Base-by-base conservation (phyloP, 2,797 vertebrate species). In the Erithacus rubecula region DNA sequence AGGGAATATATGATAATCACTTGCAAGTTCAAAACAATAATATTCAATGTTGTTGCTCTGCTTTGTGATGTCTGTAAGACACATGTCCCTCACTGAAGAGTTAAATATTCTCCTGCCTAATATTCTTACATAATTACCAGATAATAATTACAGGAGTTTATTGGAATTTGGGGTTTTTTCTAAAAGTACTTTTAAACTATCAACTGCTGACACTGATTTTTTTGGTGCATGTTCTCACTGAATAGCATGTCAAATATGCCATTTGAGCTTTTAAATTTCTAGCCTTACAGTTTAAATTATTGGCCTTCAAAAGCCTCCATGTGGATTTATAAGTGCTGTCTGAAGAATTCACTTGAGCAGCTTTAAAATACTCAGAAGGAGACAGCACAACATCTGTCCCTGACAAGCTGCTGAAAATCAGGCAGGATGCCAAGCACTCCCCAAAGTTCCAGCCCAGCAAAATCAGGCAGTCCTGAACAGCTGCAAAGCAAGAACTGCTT, bases 341-440 rank as follows among this genome's bases (percentile, higher is more conserved):
- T 95, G 91, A 95, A 96, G 82, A 95, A 95, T 82, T 94, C 96
- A 95, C 96, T 96, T 53, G 59, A 96, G 77, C 46, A 72, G 91
- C 71, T 93, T 91, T 90, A 95, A 96, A 96, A 82, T 65, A 94
- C 94, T 95, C 63, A 34, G 72, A 36, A 92, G 72, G 87, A 96
- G 93, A 96, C 87, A 92, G 89, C 87, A 84, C 78, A 96, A 94
- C 95, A 97, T 97, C 96, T 96, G 94, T 91, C 93, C 85, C 30
- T 85, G 77, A 95, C 95, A 97, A 90, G 93, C 89, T 86, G 85
- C 94, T 93, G 77, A 93, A 94, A 88, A 82, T 34, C 76, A 94
- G 95, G 95, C 96, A 94, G 74, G n/a, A 87, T 84, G 95, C 95
- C 96, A 97, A 93, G 90, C 70, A 84, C 83, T 88, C 53, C 59